These are phyloP conservation scores for Symphodus melops DNA, from an alignment of 2,113 vertebrate species.

Conservation along the genomic window DNA sequence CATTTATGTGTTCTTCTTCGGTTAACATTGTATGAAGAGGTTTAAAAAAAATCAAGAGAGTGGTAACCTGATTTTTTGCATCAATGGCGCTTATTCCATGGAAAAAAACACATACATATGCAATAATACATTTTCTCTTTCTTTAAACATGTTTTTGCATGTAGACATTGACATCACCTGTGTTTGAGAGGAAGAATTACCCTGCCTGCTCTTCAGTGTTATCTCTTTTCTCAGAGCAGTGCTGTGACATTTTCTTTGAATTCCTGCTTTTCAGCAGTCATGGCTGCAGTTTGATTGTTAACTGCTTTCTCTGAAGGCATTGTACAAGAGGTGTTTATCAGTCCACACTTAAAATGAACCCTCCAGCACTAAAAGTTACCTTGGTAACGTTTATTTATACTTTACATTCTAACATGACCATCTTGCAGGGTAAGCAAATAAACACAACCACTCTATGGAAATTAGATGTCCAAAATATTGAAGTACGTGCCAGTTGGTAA, in stretches of 20 bases:
- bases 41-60: too few relatives aligned
- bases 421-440: neutral
- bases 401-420: neutral
- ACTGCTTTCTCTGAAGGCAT: constrained; percentile 5
- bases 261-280: neutral
- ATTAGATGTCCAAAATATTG: too few relatives aligned
- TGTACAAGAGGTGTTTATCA: constrained; percentile 8
- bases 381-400: constrained; percentile 45
- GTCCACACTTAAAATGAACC: constrained; percentile 10
- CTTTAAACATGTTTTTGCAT: too few relatives aligned
- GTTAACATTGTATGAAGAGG: too few relatives aligned
- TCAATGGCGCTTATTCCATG: too few relatives aligned
- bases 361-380: constrained; percentile 22
- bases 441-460: too few relatives aligned
- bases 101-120: too few relatives aligned
- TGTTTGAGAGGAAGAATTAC: neutral
- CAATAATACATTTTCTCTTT: too few relatives aligned
- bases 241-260: neutral
- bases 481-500: too few relatives aligned
- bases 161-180: too few relatives aligned
- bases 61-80: too few relatives aligned
- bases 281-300: neutral
- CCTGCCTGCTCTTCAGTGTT: neutral
- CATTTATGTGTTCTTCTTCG: too few relatives aligned
- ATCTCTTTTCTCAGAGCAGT: neutral